phyloP scores from a whole-genome alignment of 92 coral and sea anemone species.

The Parazoanthus atlanticus region DNA sequence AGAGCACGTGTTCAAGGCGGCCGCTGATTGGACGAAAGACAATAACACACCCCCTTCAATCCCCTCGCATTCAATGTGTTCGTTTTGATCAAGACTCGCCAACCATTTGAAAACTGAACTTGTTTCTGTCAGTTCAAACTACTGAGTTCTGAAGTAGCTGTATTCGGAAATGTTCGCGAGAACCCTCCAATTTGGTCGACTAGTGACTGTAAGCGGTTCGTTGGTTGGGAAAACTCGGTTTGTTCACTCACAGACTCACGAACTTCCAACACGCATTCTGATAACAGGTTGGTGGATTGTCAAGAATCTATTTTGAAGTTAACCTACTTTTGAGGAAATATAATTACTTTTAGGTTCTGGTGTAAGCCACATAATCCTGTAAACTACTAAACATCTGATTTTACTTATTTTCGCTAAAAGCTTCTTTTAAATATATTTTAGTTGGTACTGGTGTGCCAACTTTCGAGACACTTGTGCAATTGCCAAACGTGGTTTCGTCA shows the following conservation, averaged over 20 bases:
- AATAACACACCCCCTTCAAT: constrained; percentile 29
- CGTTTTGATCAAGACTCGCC: too few relatives aligned
- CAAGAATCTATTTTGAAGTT: not conserved
- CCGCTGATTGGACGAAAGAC: constrained; percentile 16
- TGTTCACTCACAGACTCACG: constrained; percentile 40
- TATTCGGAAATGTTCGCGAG: constrained; percentile 54
- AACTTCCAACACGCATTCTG: constrained; percentile 70
- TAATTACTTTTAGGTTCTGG: not conserved
- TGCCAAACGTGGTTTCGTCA: not conserved
- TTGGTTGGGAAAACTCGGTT: constrained; percentile 50
- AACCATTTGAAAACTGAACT: too few relatives aligned
- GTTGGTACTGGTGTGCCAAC: not conserved
- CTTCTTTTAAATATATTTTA: not conserved
- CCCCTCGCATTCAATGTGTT: not conserved
- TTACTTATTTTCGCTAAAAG: not conserved
- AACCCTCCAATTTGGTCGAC: constrained; percentile 48
- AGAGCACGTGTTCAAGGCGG: not conserved
- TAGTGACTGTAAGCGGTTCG: constrained; percentile 47
- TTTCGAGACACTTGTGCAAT: not conserved
- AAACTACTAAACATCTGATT: not conserved
- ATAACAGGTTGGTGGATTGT: constrained; percentile 66
- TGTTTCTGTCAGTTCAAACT: not conserved
- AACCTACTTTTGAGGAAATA: not conserved
- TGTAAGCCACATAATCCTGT: too few relatives aligned
- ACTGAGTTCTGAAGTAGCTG: not conserved